phyloP scores from a whole-genome alignment of 92 coral and sea anemone genomes.

The Zoanthus sociatus region DNA sequence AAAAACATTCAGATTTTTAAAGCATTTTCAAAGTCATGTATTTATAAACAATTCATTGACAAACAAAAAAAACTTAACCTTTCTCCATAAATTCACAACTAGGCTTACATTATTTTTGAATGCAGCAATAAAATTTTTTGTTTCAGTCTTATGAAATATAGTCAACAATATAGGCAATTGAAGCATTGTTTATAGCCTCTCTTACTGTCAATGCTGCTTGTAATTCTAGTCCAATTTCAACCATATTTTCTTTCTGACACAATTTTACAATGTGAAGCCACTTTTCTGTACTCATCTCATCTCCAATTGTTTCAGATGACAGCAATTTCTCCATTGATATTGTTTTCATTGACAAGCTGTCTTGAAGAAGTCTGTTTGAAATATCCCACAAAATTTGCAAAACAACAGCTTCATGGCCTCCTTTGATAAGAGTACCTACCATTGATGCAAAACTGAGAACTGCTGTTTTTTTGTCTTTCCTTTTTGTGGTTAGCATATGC shows the following conservation, averaged over 20 bases:
- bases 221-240: slow-evolving; percentile 81
- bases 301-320: slow-evolving; percentile 78
- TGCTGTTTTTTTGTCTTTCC: slow-evolving; percentile 46
- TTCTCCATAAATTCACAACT: no score
- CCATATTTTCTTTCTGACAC: slow-evolving; percentile 73
- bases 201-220: slow-evolving; percentile 87
- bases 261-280: slow-evolving; percentile 84
- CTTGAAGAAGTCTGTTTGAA: slow-evolving; percentile 63
- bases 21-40: no score
- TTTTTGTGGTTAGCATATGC: slow-evolving; percentile 79
- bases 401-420: slow-evolving; percentile 57
- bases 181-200: slow-evolving; percentile 94
- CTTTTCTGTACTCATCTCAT: slow-evolving; percentile 81
- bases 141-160: slow-evolving; percentile 76
- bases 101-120: no score
- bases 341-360: slow-evolving; percentile 41
- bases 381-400: slow-evolving; percentile 53
- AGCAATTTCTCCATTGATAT: slow-evolving; percentile 76
- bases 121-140: no score
- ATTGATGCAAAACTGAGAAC: slow-evolving; percentile 81
- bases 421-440: slow-evolving; percentile 71
- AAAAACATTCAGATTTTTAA: no score
- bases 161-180: slow-evolving; percentile 94
- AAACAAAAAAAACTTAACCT: no score
- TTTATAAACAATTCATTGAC: no score